A percentile compares a stretch with the other conserved stretches of the same genome.
phyloP scores from a whole-genome alignment of 2,888 invertebrate genomes.

The Deroplatys truncata region DNA sequence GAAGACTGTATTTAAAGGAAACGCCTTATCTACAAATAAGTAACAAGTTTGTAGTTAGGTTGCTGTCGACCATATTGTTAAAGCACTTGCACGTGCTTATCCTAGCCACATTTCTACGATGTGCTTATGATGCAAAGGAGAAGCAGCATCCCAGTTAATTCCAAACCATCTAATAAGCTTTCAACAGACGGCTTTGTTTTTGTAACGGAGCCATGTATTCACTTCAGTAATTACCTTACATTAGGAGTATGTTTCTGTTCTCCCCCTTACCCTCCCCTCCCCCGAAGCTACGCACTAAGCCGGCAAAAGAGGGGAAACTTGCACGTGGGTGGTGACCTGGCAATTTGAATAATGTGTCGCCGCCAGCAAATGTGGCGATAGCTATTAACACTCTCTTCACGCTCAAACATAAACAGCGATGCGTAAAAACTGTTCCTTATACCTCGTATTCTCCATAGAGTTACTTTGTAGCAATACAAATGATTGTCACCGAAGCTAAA shows the following conservation, averaged over 20 bases:
- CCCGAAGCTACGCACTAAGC: background rate
- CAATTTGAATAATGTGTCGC: background rate
- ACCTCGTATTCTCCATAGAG: too few relatives aligned
- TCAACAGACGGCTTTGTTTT: background rate
- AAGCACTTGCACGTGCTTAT: background rate
- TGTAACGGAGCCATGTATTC: background rate
- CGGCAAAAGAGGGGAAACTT: background rate
- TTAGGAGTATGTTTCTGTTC: background rate
- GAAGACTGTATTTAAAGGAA: too few relatives aligned
- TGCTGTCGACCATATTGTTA: background rate
- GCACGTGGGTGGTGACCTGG: background rate
- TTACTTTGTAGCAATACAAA: too few relatives aligned
- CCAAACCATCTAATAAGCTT: background rate
- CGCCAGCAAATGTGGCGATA: background rate
- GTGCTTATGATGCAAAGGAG: background rate
- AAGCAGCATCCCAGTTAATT: background rate
- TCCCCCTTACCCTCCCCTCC: too few relatives aligned
- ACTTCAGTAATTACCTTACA: background rate
- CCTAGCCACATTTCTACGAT: background rate
- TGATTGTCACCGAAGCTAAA: too few relatives aligned
- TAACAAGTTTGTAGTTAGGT: too few relatives aligned
- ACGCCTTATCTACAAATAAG: too few relatives aligned
- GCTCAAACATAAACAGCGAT: background rate
- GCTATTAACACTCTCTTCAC: background rate
- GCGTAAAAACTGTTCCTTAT: background rate